Base-by-base conservation (phyloP, 2,888 invertebrate species). In the Oithona nana region DNA sequence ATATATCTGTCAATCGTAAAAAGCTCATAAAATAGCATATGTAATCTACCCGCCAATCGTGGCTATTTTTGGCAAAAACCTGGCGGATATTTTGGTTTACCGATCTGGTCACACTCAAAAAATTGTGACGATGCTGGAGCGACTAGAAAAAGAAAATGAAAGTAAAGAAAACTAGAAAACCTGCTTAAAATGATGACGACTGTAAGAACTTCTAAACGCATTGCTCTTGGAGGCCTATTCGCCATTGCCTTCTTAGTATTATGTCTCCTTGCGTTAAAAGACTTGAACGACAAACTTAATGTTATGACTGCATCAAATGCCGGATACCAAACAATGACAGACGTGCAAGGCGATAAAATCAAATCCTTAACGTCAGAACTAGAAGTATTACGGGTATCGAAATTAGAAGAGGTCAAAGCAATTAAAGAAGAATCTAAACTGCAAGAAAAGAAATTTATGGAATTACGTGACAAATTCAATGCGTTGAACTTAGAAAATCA, bases 301-400 rank as follows among this genome's bases (percentile, higher is more conserved):
- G 54, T 54, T 3, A 54, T 54, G 54, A 54, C 54, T 3, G 54
- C 54, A 24, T 54, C 54, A 20, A 54, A 54, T 54, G 24, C 22
- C 24, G 26, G 26, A 20, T 54, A 54, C 26, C 54, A 54, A 26
- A 54, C 20, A 26, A 54, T 54, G 54, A 54, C 54, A 2, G 54
- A 54, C 26, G 16, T 26, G 6, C 54, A 54, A 26, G 54, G 24
- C 20, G 24, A 54, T 24, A 54, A 54, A 26, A 54, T 54, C 54
- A 54, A 20, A 26, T 4, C 54, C 20, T 6, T 24, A 54, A 54
- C 24, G 26, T 20, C 26, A 24, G 54, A 54, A 26, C 11, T 24
- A 26, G 6, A 54, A 54, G 54, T 26, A 24, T 24, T 54, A 16
- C 54, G 22, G 16, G 24, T 26, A 16, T 24, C 24, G 26, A 22